Evolutionary conservation across 2,113 vertebrate species (phyloP).

Genomic region (Phrynosoma blainvillii): DNA sequence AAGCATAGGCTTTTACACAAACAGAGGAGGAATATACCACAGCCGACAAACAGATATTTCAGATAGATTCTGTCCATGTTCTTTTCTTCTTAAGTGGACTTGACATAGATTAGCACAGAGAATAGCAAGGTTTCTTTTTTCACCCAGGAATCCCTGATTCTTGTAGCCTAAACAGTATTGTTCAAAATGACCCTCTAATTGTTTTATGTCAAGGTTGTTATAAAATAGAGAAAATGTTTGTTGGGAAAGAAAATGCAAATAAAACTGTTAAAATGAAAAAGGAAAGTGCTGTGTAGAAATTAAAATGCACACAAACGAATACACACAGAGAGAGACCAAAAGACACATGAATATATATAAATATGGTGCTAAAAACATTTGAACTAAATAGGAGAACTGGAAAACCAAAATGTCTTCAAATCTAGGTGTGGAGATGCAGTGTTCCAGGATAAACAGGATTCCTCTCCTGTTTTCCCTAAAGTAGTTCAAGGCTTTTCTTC

Average conservation of each 20-base stretch:
- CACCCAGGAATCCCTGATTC: neutral
- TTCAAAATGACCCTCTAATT: constrained; percentile 8
- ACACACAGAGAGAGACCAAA: too few relatives aligned
- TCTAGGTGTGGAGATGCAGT: neutral
- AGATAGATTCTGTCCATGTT: neutral
- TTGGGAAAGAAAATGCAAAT: neutral
- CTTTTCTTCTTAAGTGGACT: neutral
- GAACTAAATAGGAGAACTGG: too few relatives aligned
- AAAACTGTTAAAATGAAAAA: neutral
- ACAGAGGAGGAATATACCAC: constrained; percentile 10
- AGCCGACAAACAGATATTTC: neutral
- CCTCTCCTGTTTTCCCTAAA: too few relatives aligned
- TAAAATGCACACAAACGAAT: too few relatives aligned
- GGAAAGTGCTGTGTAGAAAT: neutral
- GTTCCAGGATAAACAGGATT: too few relatives aligned
- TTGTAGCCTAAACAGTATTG: neutral
- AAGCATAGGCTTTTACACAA: constrained; percentile 1
- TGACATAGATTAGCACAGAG: neutral
- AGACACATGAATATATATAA: too few relatives aligned
- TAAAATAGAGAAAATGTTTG: neutral
- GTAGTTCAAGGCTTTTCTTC: too few relatives aligned
- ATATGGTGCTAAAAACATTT: neutral
- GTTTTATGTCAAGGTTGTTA: constrained; percentile 11
- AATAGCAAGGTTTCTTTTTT: neutral
- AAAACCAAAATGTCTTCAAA: neutral